These are phyloP conservation scores for Origma solitaria DNA, from an alignment of 2,113 vertebrate species.

Conservation along the genomic window DNA sequence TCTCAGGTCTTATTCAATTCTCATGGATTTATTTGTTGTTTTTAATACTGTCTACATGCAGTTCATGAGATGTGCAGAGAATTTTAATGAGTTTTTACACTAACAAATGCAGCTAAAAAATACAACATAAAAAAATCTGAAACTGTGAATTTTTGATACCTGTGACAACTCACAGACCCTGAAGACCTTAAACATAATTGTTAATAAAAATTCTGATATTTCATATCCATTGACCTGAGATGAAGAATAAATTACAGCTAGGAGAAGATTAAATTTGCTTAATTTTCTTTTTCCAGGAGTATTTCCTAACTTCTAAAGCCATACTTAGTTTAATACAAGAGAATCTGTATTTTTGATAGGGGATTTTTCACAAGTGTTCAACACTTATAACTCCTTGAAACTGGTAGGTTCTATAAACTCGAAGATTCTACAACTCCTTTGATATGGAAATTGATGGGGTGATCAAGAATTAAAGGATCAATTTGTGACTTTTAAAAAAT, in stretches of 20 bases:
- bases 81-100: neutral
- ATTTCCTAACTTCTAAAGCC: neutral
- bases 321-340: neutral
- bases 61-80: neutral
- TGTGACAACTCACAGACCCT: neutral
- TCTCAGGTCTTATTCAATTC: neutral
- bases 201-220: neutral
- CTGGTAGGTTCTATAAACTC: neutral
- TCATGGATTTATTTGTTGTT: neutral
- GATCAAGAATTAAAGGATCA: neutral
- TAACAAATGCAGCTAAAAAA: neutral
- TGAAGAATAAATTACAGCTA: neutral
- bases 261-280: neutral
- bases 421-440: neutral
- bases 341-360: neutral
- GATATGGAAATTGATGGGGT: neutral
- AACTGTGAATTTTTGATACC: neutral
- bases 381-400: neutral
- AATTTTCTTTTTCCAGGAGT: neutral
- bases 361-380: neutral
- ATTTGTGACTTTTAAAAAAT: accelerated
- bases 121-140: neutral
- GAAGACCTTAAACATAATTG: neutral
- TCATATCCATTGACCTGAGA: neutral
- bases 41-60: neutral